phyloP scores from a whole-genome alignment of 2,888 invertebrate species.

The Amblyjoppa fuscipennis region DNA sequence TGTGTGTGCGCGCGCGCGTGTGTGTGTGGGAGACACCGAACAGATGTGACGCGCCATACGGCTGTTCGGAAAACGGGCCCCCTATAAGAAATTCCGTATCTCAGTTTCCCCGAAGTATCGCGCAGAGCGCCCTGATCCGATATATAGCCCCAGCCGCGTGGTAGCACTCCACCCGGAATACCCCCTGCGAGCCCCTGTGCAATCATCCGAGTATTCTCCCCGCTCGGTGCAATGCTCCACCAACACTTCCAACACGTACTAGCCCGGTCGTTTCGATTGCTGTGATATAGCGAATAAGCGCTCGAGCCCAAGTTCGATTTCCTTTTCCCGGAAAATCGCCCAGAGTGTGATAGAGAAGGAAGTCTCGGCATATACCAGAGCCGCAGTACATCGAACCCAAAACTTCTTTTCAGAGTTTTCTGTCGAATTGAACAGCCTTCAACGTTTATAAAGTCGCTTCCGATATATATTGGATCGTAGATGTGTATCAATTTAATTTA shows the following conservation, averaged over 20 bases:
- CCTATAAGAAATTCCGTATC: constrained; percentile 38
- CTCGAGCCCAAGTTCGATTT: constrained; percentile 55
- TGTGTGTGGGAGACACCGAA: background rate
- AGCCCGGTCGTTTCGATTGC: constrained; percentile 31
- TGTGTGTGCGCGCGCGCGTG: background rate
- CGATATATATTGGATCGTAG: no score
- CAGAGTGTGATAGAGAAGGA: constrained; percentile 25
- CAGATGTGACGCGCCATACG: constrained; percentile 34
- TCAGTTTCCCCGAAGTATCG: constrained; percentile 24
- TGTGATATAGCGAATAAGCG: constrained; percentile 25
- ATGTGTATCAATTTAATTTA: background rate
- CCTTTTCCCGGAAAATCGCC: constrained; percentile 58
- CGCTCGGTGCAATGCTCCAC: constrained; percentile 39
- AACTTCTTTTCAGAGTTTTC: constrained; percentile 28
- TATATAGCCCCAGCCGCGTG: constrained; percentile 4
- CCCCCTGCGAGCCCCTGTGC: constrained; percentile 35
- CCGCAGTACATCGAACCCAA: constrained; percentile 11
- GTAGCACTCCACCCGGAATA: constrained; percentile 29
- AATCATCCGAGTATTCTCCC: constrained; percentile 58
- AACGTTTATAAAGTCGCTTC: background rate
- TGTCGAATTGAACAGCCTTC: constrained; percentile 8
- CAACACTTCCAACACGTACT: constrained; percentile 16
- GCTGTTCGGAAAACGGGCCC: constrained; percentile 18
- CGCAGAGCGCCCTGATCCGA: constrained; percentile 3
- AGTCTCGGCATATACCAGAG: background rate